A percentile compares a stretch with the other conserved stretches of the same genome.
phyloP scores from a whole-genome alignment of 2,797 vertebrate species.

The Onychomys leucogaster region DNA sequence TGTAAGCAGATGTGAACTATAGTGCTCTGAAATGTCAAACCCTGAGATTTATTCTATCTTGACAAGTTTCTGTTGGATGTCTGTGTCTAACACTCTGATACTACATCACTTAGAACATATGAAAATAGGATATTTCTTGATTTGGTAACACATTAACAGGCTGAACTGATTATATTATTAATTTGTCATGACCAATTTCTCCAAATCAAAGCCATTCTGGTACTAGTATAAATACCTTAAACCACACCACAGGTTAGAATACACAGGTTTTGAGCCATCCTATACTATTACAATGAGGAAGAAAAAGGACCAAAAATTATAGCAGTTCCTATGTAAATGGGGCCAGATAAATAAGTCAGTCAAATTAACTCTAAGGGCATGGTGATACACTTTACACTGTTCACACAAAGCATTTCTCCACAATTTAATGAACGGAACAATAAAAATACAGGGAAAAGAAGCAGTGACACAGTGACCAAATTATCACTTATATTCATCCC shows the following conservation, averaged over 20 bases:
- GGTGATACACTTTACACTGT: not conserved
- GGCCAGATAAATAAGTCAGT: not conserved
- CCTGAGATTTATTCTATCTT: conserved; percentile 41
- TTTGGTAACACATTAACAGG: conserved; percentile 13
- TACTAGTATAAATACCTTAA: conserved; percentile 4
- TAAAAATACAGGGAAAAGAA: conserved; percentile 20
- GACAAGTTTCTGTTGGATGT: conserved; percentile 36
- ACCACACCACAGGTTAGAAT: conserved; percentile 33
- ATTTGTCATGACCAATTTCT: conserved; percentile 40
- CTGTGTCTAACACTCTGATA: not conserved
- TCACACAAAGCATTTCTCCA: conserved; percentile 27
- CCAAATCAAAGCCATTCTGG: not conserved
- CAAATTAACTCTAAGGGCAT: conserved; percentile 1
- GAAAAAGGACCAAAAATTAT: conserved; percentile 8
- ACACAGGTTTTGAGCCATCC: not conserved
- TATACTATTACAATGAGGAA: not conserved
- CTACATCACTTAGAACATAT: not conserved
- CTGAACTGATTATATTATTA: conserved; percentile 9
- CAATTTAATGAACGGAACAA: conserved; percentile 49
- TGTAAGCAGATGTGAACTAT: conserved; percentile 26
- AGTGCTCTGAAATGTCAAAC: conserved; percentile 31
- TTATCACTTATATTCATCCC: not conserved
- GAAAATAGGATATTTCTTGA: conserved; percentile 5
- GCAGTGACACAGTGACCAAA: not conserved
- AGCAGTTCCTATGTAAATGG: conserved; percentile 38